phyloP scores from a whole-genome alignment of 2,113 vertebrate genomes.

The Cyphomyrus plagiostoma region DNA sequence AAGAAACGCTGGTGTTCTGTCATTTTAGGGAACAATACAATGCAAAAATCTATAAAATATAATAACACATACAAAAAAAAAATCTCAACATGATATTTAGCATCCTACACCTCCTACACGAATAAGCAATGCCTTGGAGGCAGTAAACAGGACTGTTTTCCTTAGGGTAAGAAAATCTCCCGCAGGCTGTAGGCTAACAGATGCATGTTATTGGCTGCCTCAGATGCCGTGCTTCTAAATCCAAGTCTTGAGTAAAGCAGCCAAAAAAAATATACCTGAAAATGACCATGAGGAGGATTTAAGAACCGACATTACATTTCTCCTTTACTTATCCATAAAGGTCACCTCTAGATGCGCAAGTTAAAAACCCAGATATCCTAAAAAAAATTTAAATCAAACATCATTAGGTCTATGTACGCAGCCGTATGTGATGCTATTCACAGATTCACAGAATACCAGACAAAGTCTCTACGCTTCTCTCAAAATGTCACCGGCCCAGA shows the following conservation, averaged over 20 bases:
- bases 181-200: background rate
- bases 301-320: background rate
- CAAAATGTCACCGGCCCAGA: background rate
- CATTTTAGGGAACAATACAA: background rate
- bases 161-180: constrained; percentile 3
- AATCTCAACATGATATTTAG: background rate
- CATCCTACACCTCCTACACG: background rate
- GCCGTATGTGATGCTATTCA: background rate
- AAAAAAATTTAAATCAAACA: background rate
- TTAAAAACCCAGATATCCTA: background rate
- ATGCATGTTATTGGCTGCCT: background rate
- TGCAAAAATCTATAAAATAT: background rate
- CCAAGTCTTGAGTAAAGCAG: background rate
- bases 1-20: background rate
- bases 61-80: background rate
- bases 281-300: background rate
- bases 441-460: background rate
- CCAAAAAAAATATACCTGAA: background rate
- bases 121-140: background rate
- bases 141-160: background rate
- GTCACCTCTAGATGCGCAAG: background rate
- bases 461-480: background rate
- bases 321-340: background rate
- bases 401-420: background rate
- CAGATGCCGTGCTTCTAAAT: background rate